Conservation (phyloP, 2,113 vertebrate genomes). For the Scopus umbretta region DNA sequence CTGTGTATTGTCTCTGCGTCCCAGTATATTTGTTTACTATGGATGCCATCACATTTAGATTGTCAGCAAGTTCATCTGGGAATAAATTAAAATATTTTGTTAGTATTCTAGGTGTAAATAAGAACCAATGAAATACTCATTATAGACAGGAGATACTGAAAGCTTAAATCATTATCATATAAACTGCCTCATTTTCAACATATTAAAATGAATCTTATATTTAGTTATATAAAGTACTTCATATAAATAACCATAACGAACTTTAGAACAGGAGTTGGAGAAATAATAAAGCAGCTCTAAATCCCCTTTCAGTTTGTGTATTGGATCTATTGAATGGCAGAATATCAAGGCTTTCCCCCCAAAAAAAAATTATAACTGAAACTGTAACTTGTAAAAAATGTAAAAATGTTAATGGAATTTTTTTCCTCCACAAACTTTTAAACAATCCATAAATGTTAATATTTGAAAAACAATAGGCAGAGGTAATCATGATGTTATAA, state of each 20-base stretch:
- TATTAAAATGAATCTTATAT: conserved; percentile 11
- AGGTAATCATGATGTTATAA: neutral
- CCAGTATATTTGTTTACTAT: neutral
- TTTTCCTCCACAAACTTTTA: neutral
- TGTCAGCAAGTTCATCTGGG: neutral
- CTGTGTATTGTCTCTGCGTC: neutral
- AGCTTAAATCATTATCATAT: conserved; percentile 25
- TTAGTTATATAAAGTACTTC: neutral
- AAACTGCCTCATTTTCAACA: conserved; percentile 10
- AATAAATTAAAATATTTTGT: conserved; percentile 14
- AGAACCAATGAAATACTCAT: neutral
- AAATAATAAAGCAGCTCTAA: neutral
- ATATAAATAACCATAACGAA: neutral
- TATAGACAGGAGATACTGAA: neutral
- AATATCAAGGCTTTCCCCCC: neutral
- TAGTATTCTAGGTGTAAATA: neutral
- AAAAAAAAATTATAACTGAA: neutral
- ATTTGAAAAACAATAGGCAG: neutral
- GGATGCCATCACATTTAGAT: neutral
- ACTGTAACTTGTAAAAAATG: neutral
- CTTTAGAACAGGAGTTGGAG: neutral
- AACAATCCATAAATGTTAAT: neutral
- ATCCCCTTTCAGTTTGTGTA: neutral
- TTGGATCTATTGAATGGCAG: neutral
- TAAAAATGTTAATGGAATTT: neutral